Evolutionary conservation across 2,888 invertebrate genomes (phyloP), one percentile per base, ranked within the genome.

Genomic region (Cheilosia variabilis): DNA sequence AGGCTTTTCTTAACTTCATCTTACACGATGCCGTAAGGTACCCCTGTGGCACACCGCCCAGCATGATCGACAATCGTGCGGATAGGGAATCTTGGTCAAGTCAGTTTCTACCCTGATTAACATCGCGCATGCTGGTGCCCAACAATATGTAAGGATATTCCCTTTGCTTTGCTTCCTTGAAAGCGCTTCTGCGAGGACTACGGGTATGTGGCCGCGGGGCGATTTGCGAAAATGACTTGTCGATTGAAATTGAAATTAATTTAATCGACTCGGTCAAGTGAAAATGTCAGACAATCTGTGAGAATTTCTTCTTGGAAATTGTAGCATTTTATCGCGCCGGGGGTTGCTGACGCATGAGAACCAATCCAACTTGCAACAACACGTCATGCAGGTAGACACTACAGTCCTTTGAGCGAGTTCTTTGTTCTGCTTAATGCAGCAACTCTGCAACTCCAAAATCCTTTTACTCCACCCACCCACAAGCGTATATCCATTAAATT

Each of bases 251-350:
- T 80, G 37, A 37, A 37, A 37, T 79, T 71, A 84, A 69, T 80
- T 84, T 76, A 76, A 76, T 76, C 84, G 75, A 71, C 55, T 76
- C 84, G 84, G 84, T 84, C 84, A 84, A 80, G 80, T 84, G 84
- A 84, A 80, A 80, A 84, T 75, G 69, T 84, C 63, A 72, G 65
- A 75, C 15, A 72, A 57, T 69, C 80, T 80, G 80, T 84, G 84
- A 71, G 84, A 84, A 84, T 24, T 63, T 71, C 37, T 63, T 27
- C 31, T 7, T 34, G 1, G 55, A 22, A 78, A 78, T 24, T 57
- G 69, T 69, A 69, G 19, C 77, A 60, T 60, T 55, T 55, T n/a
- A 13, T 22, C 41, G 31, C 5, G 15, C 7, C 34, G 53, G 50
- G 68, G 60, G 53, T 66, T 68, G 58, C 3, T 65, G 57, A 13